Evolutionary conservation across 30 jellyfish, hydroid and myxozoan species (phyloP).

Genomic region (Turritopsis rubra): DNA sequence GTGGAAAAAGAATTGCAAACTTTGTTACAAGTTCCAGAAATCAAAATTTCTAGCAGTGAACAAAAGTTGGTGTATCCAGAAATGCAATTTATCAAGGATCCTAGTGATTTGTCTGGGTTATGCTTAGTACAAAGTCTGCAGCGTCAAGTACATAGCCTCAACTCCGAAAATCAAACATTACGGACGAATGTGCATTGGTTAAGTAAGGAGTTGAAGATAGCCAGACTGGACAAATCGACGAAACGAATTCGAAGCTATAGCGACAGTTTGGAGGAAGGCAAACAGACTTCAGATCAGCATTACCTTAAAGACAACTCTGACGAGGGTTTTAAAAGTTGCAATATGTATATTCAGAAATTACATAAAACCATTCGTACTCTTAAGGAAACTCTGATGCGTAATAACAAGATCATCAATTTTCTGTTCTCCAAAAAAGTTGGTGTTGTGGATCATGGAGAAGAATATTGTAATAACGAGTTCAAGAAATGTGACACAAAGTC

Average conservation of each 20-base stretch:
- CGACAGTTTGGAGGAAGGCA: background rate
- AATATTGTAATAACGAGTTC: background rate
- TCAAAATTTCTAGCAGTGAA: background rate
- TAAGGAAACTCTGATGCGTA: background rate
- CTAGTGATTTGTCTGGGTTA: background rate
- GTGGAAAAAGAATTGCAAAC: background rate
- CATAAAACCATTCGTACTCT: background rate
- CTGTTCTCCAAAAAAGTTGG: background rate
- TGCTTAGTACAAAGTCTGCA: background rate
- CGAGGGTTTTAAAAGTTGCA: background rate
- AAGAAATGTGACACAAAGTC: background rate
- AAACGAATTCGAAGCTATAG: background rate
- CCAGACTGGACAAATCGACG: background rate
- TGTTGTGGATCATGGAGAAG: no score
- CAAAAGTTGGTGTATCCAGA: background rate
- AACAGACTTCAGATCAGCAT: background rate
- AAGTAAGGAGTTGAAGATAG: background rate
- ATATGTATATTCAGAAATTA: background rate
- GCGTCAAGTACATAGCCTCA: background rate
- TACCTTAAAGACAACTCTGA: background rate
- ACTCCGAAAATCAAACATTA: conserved; percentile 6
- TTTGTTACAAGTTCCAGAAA: background rate
- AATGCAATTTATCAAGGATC: background rate
- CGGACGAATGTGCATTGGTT: conserved; percentile 5
- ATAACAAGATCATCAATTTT: background rate